Base-by-base conservation (phyloP, 2,113 vertebrate species). In the Thamnophis sirtalis region DNA sequence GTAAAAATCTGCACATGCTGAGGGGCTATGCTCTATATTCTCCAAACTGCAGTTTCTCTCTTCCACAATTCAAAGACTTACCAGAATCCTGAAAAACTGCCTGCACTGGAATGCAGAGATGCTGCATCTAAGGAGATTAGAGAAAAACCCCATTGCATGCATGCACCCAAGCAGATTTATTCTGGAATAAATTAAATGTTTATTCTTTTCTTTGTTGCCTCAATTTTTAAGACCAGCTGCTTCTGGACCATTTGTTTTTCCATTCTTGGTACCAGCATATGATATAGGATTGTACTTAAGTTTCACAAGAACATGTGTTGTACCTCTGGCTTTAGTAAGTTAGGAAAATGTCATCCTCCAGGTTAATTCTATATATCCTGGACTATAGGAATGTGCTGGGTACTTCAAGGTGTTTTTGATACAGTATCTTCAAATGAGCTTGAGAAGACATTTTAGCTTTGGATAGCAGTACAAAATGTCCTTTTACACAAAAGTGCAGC, bases 391-490 rank as follows among this genome's bases (percentile, higher is more conserved):
- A 48, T 17, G 6, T 19, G 50, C 17, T 73, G 22, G 43, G 21
- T 33, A 43, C 24, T 84, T 94, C 85, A 68, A 4, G 49, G 60
- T 73, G 68, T 68, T 4, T 21, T 68, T 87, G 92, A 88, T 95
- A 90, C 92, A 90, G 84, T 94, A 94, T 86, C 84, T 51, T 87
- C 90, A 91, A 94, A 90, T 92, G 92, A 91, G 51, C 73, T 68
- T 68, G 92, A 92, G 92, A 92, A 86, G 0, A 80, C 86, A 92
- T 5, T 94, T 95, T 95, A 94, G 92, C 93, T 96, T 93, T 93
- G 93, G 92, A 91, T 95, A 68, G 93, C 94, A 96, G 86, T 51
- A 94, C 38, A 94, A 93, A 95, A 96, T 28, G 2, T 89, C 94
- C 87, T 94, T 93, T 94, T 92, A 22, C 94, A 51, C 4, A 49